Evolutionary conservation across 2,797 vertebrate species (phyloP).

Genomic region (Arrhamphus sclerolepis): DNA sequence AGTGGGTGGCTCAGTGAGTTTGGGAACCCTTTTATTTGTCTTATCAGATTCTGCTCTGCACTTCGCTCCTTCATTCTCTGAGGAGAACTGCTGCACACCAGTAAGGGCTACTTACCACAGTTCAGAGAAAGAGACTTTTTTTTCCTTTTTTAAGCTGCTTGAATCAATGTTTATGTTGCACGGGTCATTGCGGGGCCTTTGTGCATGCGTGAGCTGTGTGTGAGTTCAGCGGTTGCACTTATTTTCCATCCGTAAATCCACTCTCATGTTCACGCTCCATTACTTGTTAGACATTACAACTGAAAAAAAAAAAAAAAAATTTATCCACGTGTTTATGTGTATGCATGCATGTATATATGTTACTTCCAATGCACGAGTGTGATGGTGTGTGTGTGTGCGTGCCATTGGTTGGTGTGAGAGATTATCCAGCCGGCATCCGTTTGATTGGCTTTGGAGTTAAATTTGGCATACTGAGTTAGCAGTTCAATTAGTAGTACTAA

Average conservation of each 20-base stretch:
- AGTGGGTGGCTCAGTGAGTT: conserved; percentile 53
- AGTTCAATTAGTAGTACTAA: conserved; percentile 41
- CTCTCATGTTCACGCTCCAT: conserved; percentile 36
- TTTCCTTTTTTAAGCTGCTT: conserved; percentile 51
- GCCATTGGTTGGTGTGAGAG: conserved; percentile 20
- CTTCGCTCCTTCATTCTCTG: conserved; percentile 47
- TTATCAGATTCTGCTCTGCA: conserved; percentile 70
- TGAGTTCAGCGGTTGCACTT: conserved; percentile 7
- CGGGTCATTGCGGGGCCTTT: conserved; percentile 44
- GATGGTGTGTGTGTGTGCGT: neutral
- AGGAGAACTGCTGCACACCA: conserved; percentile 42
- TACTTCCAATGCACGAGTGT: neutral
- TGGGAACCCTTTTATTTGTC: conserved; percentile 71
- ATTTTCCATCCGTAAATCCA: conserved; percentile 57
- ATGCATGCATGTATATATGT: conserved; percentile 3
- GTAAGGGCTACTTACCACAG: conserved; percentile 47
- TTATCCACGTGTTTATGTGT: conserved; percentile 11
- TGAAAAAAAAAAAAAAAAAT: too few species aligned
- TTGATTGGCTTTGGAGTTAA: conserved; percentile 76
- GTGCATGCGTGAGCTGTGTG: conserved; percentile 16
- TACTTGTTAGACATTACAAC: conserved; percentile 15
- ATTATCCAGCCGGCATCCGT: conserved; percentile 49
- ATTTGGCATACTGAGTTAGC: conserved; percentile 53
- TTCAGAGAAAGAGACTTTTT: conserved; percentile 33
- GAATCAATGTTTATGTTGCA: conserved; percentile 54